These are phyloP conservation scores for Piezodorus guildinii DNA, from an alignment of 1,140 invertebrate species.

Conservation along the genomic window DNA sequence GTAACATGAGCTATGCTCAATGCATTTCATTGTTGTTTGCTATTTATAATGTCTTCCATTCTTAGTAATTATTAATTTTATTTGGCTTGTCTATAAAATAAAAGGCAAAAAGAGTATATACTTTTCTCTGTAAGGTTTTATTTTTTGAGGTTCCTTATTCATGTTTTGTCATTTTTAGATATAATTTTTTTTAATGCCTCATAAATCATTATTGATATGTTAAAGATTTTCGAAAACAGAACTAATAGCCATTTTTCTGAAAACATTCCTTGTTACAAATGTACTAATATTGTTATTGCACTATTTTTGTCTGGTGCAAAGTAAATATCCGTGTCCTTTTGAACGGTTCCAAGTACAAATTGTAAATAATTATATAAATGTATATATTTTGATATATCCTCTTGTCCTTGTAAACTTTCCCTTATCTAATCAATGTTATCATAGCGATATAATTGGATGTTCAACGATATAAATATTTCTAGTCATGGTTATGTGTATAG, in stretches of 20 bases:
- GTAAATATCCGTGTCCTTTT: background rate
- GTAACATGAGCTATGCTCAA: too few relatives aligned
- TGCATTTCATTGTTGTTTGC: too few relatives aligned
- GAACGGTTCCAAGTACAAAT: slow-evolving; percentile 11
- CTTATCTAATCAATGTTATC: slow-evolving; percentile 1
- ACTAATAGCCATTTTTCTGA: background rate
- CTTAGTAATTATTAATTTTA: background rate
- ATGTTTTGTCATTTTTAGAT: background rate
- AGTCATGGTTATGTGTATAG: background rate
- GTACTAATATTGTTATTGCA: slow-evolving; percentile 8
- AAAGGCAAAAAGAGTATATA: background rate
- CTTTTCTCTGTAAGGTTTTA: background rate
- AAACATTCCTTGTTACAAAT: slow-evolving; percentile 10
- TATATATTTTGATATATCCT: slow-evolving; percentile 16
- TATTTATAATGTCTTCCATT: background rate
- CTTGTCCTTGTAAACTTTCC: slow-evolving; percentile 8
- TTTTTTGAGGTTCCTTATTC: background rate
- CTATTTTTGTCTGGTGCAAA: slow-evolving; percentile 10
- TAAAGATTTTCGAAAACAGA: background rate
- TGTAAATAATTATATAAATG: slow-evolving; percentile 10
- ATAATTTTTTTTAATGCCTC: background rate
- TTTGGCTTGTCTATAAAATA: background rate
- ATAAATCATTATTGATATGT: background rate
- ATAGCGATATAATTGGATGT: background rate
- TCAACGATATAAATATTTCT: slow-evolving; percentile 9